Conservation (phyloP, 2,113 vertebrate species). For the Orcinus orca region DNA sequence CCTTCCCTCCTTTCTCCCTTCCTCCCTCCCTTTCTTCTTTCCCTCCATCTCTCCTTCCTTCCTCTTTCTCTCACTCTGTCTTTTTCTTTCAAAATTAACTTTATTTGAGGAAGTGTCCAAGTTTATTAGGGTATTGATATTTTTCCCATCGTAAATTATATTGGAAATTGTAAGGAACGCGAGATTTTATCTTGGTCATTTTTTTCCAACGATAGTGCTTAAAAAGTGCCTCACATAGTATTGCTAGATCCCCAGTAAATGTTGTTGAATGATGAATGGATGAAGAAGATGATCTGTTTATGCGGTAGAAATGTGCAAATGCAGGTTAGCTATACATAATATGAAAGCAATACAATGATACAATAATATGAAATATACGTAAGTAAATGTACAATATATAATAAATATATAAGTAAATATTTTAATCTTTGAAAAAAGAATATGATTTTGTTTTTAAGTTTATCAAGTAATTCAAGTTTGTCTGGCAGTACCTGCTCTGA, state of each 20-base stretch:
- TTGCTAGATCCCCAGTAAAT: not conserved
- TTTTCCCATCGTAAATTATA: not conserved
- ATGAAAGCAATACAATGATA: too few relatives aligned
- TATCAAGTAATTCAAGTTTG: not conserved
- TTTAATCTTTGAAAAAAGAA: not conserved
- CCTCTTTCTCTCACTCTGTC: rapidly evolving
- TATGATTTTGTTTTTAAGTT: not conserved
- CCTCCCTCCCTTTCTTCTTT: not conserved
- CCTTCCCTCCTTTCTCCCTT: not conserved
- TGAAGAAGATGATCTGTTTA: not conserved
- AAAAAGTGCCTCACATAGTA: not conserved
- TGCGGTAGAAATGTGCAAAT: not conserved
- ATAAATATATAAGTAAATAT: not conserved
- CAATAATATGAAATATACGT: not conserved
- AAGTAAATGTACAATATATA: not conserved
- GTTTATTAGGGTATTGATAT: not conserved
- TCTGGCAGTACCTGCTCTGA: not conserved
- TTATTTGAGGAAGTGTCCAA: not conserved
- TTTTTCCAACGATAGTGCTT: not conserved
- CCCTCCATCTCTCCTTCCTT: not conserved
- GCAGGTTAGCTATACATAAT: not conserved
- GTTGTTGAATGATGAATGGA: not conserved
- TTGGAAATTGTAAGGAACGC: not conserved
- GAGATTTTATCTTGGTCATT: not conserved
- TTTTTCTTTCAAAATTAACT: not conserved